A percentile compares a stretch with the other conserved stretches of the same genome.
These are phyloP conservation scores for Homalodisca vitripennis DNA, from an alignment of 1,140 invertebrate species.

Conservation along the genomic window DNA sequence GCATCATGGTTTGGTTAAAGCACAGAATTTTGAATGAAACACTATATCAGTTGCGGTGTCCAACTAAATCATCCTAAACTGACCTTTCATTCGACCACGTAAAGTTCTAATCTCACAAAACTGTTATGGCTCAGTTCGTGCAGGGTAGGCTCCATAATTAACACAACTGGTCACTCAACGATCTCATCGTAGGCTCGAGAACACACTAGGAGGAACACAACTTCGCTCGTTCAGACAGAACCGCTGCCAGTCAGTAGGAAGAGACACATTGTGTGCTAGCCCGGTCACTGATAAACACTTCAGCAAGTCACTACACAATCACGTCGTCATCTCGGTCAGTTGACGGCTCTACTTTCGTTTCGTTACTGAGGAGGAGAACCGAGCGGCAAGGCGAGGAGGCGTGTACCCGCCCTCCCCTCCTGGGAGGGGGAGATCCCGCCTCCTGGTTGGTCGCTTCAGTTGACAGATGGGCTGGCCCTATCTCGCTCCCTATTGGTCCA, in stretches of 20 bases:
- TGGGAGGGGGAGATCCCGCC: background rate
- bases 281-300: background rate
- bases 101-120: background rate
- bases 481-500: slow-evolving; percentile 7
- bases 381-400: background rate
- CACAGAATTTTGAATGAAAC: slow-evolving; percentile 1
- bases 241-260: background rate
- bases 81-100: no score
- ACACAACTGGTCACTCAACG: background rate
- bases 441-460: background rate
- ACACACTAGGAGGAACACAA: background rate
- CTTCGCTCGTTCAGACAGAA: background rate
- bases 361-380: background rate
- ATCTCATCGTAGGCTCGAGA: background rate
- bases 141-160: background rate
- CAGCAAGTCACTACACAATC: background rate
- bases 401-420: background rate
- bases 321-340: background rate
- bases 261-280: background rate
- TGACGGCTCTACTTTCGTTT: background rate
- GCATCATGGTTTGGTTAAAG: slow-evolving; percentile 64
- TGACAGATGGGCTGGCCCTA: slow-evolving; percentile 17
- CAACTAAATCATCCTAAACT: background rate
- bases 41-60: background rate
- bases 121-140: background rate